Base-by-base conservation (phyloP, 2,888 invertebrate genomes). In the Nomada fucata region DNA sequence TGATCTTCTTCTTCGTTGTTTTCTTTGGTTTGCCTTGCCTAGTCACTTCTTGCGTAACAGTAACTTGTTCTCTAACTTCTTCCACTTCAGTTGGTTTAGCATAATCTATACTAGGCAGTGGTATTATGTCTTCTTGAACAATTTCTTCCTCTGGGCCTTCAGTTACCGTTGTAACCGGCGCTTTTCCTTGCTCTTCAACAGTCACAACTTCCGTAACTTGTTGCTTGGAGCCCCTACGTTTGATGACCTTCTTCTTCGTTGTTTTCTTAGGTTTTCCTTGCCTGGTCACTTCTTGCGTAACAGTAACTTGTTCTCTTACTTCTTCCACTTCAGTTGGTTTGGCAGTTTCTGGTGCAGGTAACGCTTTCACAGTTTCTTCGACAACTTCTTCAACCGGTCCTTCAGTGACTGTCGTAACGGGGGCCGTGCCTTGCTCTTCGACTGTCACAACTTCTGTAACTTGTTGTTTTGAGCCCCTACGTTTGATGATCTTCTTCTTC, bases 371-470 rank as follows among this genome's bases (percentile, higher is more conserved):
- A n/a, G n/a, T n/a, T n/a, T n/a, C n/a, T n/a, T n/a, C n/a, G n/a
- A n/a, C n/a, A n/a, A n/a, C n/a, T 69, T 94, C 94, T 77, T 94
- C 94, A 84, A 94, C 94, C 0, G 71, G 76, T 9, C 79, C 76
- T 70, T 79, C 76, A 0, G 44, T 60, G 1, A 76, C 55, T 2
- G 84, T 61, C 1, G 60, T 71, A 2, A 71, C 18, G 15, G 70
- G 70, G 2, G 64, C 59, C n/a, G 87, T 83, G 0, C 88, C 90
- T 72, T 89, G 83, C 68, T 91, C 90, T 52, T 90, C 86, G 0
- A 89, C 86, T 0, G 89, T 90, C 0, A 82, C 50, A 9, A 70
- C 50, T 70, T 90, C 90, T 0, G 93, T 92, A 1, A 91, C 91
- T 73, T 90, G 89, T 67, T 90, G 89, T 53, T 90, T 87, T n/a